A percentile compares a stretch with the other conserved stretches of the same genome.
phyloP scores from a whole-genome alignment of 2,797 vertebrate species.

The Margarornis squamiger region DNA sequence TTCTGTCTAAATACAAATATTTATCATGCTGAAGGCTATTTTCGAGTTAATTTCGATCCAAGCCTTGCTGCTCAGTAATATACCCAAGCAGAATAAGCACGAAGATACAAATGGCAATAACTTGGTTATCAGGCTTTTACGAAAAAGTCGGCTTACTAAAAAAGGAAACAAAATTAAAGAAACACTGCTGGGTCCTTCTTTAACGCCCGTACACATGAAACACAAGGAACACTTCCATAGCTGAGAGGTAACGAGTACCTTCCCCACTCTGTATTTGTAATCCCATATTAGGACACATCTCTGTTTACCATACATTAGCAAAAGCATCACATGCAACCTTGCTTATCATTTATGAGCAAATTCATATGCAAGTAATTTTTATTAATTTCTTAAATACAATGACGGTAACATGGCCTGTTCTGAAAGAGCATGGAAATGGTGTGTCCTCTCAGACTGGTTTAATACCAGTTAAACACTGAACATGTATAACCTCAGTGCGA shows the following conservation, averaged over 20 bases:
- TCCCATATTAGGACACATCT: background rate
- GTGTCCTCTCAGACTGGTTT: background rate
- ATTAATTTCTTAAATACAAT: background rate
- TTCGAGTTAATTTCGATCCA: background rate
- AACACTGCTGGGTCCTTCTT: background rate
- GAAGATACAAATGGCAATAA: background rate
- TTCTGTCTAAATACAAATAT: constrained; percentile 37
- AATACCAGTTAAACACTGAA: background rate
- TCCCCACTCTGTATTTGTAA: background rate
- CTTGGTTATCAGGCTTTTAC: background rate
- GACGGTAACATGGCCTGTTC: background rate
- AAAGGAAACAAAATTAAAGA: background rate
- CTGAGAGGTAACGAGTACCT: background rate
- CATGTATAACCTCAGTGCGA: background rate
- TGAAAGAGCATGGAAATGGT: background rate
- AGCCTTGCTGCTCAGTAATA: background rate
- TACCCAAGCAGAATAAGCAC: background rate
- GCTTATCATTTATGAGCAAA: background rate
- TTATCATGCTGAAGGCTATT: constrained; percentile 11
- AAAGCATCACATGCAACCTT: background rate
- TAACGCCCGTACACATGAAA: rapidly evolving
- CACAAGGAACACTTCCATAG: rapidly evolving
- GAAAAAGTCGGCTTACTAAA: background rate
- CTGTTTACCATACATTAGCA: background rate
- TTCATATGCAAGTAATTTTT: background rate